Percentiles rank a stretch among this genome's conserved stretches.
phyloP scores from a whole-genome alignment of 2,113 vertebrate genomes.

The Grammomys dolichurus region DNA sequence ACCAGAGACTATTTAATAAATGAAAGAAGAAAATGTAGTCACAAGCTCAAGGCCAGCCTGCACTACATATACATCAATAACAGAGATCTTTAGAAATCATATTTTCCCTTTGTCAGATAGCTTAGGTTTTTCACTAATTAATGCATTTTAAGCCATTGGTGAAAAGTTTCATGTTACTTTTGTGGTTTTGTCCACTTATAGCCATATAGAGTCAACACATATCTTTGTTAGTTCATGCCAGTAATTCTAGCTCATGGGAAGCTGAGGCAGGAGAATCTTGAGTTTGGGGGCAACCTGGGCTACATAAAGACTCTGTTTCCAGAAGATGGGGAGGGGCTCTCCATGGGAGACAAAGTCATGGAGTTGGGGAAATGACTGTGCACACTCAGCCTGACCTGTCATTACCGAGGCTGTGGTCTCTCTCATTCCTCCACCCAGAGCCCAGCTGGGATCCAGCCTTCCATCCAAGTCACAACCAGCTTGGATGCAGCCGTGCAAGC shows the following conservation, averaged over 20 bases:
- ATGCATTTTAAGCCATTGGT: neutral
- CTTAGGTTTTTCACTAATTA: slow-evolving; percentile 10
- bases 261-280: neutral
- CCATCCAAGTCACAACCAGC: neutral
- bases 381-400: neutral
- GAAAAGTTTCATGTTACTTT: neutral
- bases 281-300: neutral
- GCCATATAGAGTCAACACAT: neutral
- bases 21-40: neutral
- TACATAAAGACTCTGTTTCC: neutral
- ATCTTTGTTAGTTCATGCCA: neutral
- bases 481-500: neutral
- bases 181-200: neutral
- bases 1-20: neutral
- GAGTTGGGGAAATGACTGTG: neutral
- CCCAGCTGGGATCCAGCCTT: neutral
- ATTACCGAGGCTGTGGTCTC: neutral
- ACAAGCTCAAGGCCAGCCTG: neutral
- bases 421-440: neutral
- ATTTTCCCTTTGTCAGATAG: slow-evolving; percentile 25
- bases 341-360: neutral
- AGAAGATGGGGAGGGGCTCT: neutral
- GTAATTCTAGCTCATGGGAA: neutral
- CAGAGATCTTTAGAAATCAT: slow-evolving; percentile 15
- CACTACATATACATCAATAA: neutral